phyloP scores from a whole-genome alignment of 2,113 vertebrate genomes.

The Triplophysa dalaica region DNA sequence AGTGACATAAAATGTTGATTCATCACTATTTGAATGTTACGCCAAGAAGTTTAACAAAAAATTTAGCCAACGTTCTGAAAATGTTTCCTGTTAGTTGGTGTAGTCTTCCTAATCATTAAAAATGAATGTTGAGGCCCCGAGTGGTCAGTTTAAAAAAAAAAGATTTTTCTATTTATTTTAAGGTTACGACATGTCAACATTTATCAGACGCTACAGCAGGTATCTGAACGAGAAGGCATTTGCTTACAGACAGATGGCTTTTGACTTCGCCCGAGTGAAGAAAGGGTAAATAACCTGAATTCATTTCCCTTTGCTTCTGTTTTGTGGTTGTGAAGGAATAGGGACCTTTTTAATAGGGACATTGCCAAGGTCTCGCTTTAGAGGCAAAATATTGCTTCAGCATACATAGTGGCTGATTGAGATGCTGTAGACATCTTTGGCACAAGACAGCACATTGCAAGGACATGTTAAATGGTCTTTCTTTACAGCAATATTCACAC shows the following conservation, averaged over 20 bases:
- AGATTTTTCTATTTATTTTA: constrained; percentile 31
- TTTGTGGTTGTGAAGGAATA: background rate
- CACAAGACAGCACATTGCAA: background rate
- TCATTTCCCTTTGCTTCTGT: background rate
- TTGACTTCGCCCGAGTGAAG: constrained; percentile 97
- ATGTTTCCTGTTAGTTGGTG: no score
- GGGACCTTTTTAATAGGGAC: background rate
- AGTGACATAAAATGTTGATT: no score
- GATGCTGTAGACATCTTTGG: background rate
- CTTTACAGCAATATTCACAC: no score
- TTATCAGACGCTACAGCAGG: constrained; percentile 95
- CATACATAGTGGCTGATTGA: background rate
- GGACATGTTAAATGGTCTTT: no score
- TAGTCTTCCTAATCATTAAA: no score
- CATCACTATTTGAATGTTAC: no score
- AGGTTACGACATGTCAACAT: constrained; percentile 99
- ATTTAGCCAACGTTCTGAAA: no score
- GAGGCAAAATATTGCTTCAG: background rate
- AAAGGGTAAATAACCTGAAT: constrained; percentile 81
- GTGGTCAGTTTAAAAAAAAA: no score
- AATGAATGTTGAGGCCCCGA: no score
- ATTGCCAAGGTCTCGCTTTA: background rate
- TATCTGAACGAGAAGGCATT: constrained; percentile 98
- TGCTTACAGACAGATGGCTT: constrained; percentile 97
- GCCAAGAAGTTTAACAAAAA: no score